phyloP scores from a whole-genome alignment of 1,140 invertebrate genomes.

The Psilanteris sp. region DNA sequence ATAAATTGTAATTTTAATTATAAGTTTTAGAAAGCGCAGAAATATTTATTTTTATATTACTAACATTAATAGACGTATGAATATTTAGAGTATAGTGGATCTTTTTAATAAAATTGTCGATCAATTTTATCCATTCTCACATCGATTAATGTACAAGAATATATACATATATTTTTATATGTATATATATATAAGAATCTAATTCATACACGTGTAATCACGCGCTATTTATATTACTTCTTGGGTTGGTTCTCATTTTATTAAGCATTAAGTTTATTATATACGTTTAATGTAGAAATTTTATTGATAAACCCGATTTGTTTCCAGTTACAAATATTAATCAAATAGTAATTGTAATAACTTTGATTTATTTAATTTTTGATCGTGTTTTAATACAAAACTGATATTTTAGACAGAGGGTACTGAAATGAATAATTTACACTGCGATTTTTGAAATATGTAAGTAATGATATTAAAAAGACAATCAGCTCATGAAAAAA shows the following conservation, averaged over 20 bases:
- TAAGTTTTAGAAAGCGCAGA: constrained; percentile 17
- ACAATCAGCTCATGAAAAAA: constrained; percentile 17
- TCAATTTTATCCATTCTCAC: constrained; percentile 46
- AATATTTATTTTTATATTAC: constrained; percentile 53
- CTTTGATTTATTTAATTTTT: no score
- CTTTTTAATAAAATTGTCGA: constrained; percentile 18
- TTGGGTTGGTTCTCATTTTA: constrained; percentile 61
- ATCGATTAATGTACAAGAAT: constrained; percentile 32
- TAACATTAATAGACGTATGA: constrained; percentile 18
- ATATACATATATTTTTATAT: constrained; percentile 31
- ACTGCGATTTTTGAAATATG: not conserved
- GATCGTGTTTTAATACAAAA: no score
- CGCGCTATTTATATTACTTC: constrained; percentile 54
- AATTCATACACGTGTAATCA: constrained; percentile 43
- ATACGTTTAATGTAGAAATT: constrained; percentile 45
- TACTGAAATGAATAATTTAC: no score
- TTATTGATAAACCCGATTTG: constrained; percentile 38
- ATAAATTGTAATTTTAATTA: constrained; percentile 11
- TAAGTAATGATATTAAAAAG: constrained; percentile 28
- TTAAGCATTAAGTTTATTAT: constrained; percentile 55
- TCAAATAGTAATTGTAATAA: no score
- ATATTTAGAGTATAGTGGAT: constrained; percentile 12
- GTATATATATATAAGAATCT: constrained; percentile 35
- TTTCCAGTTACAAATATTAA: no score
- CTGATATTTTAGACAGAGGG: no score